These are phyloP conservation scores for Tapera naevia DNA, from an alignment of 2,797 vertebrate species.

Conservation along the genomic window DNA sequence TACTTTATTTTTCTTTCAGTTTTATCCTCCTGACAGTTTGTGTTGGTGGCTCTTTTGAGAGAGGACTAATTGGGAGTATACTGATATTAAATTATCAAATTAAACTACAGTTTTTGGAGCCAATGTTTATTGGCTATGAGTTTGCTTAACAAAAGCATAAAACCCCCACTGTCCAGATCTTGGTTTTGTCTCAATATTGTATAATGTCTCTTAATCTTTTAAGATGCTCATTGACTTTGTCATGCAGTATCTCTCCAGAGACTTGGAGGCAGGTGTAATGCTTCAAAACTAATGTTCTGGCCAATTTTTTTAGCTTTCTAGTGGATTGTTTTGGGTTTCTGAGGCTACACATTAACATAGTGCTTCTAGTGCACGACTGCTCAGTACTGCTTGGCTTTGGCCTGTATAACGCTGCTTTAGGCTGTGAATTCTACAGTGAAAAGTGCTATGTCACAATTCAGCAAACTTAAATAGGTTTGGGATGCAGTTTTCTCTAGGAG, in stretches of 20 bases:
- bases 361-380: not conserved
- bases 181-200: not conserved
- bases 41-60: not conserved
- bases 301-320: not conserved
- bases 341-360: not conserved
- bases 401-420: not conserved
- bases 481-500: not conserved
- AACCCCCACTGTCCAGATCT: fast-evolving
- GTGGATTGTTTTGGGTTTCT: not conserved
- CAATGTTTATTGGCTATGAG: not conserved
- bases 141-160: not conserved
- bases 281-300: not conserved
- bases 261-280: not conserved
- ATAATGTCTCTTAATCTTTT: not conserved
- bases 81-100: not conserved
- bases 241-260: not conserved
- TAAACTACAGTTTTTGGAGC: not conserved
- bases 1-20: not conserved
- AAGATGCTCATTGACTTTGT: not conserved
- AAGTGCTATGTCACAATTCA: not conserved
- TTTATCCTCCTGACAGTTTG: not conserved
- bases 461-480: not conserved
- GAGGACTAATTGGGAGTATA: not conserved
- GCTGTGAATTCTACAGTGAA: not conserved
- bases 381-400: fast-evolving